These are phyloP conservation scores for Hippoglossus hippoglossus DNA, from an alignment of 2,797 vertebrate species.

Conservation along the genomic window DNA sequence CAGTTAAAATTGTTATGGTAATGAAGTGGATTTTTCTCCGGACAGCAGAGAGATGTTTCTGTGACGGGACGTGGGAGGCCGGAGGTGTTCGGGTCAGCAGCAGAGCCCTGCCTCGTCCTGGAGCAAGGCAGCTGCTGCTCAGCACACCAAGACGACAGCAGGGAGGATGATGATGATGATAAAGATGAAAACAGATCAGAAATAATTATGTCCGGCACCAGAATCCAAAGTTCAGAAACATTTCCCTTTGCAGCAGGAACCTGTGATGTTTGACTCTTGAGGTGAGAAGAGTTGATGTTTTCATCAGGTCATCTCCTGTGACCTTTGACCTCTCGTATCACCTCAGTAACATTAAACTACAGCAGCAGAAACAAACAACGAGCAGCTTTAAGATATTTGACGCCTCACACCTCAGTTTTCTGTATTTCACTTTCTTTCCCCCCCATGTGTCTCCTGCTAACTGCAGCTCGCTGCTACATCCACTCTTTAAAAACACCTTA, in stretches of 20 bases:
- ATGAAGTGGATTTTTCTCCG: slow-evolving; percentile 71
- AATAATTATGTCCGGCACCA: too few relatives aligned
- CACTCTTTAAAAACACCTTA: too few relatives aligned
- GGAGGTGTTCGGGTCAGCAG: slow-evolving; percentile 21
- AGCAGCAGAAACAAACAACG: background rate
- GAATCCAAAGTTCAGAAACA: too few relatives aligned
- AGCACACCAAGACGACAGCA: background rate
- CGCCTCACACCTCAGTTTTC: background rate
- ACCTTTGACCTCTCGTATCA: too few relatives aligned
- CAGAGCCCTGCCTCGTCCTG: slow-evolving; percentile 3
- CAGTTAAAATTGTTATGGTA: slow-evolving; percentile 80
- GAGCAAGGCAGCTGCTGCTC: slow-evolving; percentile 26
- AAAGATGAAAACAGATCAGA: too few relatives aligned
- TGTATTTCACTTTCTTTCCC: too few relatives aligned
- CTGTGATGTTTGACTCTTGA: too few relatives aligned
- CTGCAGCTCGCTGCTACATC: background rate
- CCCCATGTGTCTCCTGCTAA: background rate
- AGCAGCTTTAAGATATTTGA: too few relatives aligned
- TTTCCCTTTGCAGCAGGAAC: too few relatives aligned
- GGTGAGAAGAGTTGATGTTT: too few relatives aligned
- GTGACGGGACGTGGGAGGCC: slow-evolving; percentile 24
- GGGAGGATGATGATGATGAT: background rate
- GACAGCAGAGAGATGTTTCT: slow-evolving; percentile 56
- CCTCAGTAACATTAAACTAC: background rate
- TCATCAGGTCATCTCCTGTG: too few relatives aligned